Conservation (phyloP, 2,888 invertebrate genomes). For the Elmis aenea region DNA sequence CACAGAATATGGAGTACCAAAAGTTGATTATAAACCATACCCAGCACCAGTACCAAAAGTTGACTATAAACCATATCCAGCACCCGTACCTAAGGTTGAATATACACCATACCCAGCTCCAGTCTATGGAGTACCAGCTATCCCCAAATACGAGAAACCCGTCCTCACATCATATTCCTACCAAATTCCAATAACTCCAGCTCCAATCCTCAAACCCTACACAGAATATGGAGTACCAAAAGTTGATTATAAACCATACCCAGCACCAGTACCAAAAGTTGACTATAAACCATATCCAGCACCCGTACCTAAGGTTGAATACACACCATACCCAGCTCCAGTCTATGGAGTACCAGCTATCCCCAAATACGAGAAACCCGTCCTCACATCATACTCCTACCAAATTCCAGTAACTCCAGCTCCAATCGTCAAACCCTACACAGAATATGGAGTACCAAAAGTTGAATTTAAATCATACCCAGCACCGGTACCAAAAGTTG, state of each 20-base stretch:
- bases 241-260: not conserved
- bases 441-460: no score
- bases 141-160: not conserved
- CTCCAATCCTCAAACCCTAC: no score
- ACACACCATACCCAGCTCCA: not conserved
- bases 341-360: slow-evolving; percentile 3
- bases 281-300: slow-evolving; percentile 4
- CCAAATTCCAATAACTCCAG: no score
- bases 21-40: no score
- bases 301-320: not conserved
- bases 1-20: slow-evolving; percentile 9
- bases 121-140: slow-evolving; percentile 3
- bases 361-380: not conserved
- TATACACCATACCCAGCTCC: not conserved
- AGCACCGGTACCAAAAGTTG: slow-evolving; percentile 1
- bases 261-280: slow-evolving; percentile 3
- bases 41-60: slow-evolving; percentile 3
- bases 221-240: no score
- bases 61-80: slow-evolving; percentile 4
- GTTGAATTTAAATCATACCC: slow-evolving; percentile 3
- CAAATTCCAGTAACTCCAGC: slow-evolving; percentile 1
- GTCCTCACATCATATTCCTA: no score
- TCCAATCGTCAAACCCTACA: slow-evolving; percentile 1
- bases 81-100: no score
- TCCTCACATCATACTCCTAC: slow-evolving; percentile 1